Conservation (phyloP, 2,888 invertebrate species). For the Rhogogaster chlorosoma region DNA sequence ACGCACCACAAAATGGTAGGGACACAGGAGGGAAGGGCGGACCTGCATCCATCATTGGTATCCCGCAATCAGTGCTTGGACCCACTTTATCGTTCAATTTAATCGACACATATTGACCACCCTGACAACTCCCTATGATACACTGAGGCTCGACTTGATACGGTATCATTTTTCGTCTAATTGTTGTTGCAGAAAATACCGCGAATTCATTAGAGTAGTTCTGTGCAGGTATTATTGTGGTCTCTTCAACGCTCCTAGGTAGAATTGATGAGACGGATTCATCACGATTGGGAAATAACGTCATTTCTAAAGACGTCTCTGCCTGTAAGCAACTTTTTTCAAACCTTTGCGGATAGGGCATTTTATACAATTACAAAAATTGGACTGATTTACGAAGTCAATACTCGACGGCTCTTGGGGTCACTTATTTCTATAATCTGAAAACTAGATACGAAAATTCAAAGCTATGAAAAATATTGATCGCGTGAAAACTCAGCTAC, state of each 20-base stretch:
- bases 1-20: conserved; percentile 51
- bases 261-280: neutral
- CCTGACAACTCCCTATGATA: neutral
- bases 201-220: neutral
- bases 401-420: too few species aligned
- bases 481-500: neutral
- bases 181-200: neutral
- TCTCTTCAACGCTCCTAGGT: neutral
- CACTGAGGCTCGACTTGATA: neutral
- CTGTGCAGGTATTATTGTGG: neutral
- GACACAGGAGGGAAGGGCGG: conserved; percentile 48
- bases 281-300: neutral
- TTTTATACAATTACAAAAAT: too few species aligned
- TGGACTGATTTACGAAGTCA: too few species aligned
- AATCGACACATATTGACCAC: conserved; percentile 59
- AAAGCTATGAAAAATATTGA: too few species aligned
- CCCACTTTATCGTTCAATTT: conserved; percentile 69
- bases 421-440: too few species aligned
- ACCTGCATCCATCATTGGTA: conserved; percentile 68
- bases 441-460: too few species aligned
- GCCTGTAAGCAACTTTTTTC: too few species aligned
- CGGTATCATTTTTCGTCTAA: neutral
- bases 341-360: too few species aligned
- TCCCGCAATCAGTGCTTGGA: conserved; percentile 68
- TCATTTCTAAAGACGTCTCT: too few species aligned